A percentile compares a stretch with the other conserved stretches of the same genome.
These are phyloP conservation scores for Cabera pusaria DNA, from an alignment of 2,888 invertebrate genomes.

Conservation along the genomic window DNA sequence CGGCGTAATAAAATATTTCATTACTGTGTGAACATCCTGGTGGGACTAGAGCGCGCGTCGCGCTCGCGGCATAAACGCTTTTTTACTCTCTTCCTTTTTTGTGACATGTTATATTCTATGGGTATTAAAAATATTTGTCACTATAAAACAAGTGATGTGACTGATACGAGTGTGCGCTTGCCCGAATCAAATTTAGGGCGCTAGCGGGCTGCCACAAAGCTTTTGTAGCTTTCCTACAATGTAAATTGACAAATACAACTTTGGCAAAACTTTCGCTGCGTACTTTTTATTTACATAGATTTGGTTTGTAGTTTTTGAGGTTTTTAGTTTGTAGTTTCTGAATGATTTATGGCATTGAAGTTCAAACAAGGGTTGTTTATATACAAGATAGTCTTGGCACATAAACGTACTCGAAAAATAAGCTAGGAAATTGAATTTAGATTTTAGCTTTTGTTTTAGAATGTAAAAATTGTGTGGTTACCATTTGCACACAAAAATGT, in stretches of 20 bases:
- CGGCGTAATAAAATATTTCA: constrained; percentile 74
- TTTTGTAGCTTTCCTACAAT: constrained; percentile 19
- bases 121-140: constrained; percentile 31
- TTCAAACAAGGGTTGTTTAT: no score
- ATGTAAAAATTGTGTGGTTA: no score
- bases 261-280: constrained; percentile 6
- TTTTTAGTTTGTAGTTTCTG: no score
- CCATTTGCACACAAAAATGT: no score
- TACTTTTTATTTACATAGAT: constrained; percentile 4
- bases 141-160: constrained; percentile 22
- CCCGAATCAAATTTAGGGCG: constrained; percentile 21
- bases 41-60: constrained; percentile 16
- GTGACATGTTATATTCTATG: constrained; percentile 26
- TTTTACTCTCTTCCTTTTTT: constrained; percentile 26
- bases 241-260: constrained; percentile 16
- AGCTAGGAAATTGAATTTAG: no score
- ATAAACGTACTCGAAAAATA: no score
- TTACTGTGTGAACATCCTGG: constrained; percentile 62
- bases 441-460: no score
- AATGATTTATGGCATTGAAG: no score
- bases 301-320: constrained; percentile 4
- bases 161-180: constrained; percentile 12
- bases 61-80: constrained; percentile 20
- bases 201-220: constrained; percentile 4
- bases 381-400: no score